Evolutionary conservation across 2,888 invertebrate species (phyloP), one percentile per base, ranked within the genome.

Genomic region (Acrobasis repandana): DNA sequence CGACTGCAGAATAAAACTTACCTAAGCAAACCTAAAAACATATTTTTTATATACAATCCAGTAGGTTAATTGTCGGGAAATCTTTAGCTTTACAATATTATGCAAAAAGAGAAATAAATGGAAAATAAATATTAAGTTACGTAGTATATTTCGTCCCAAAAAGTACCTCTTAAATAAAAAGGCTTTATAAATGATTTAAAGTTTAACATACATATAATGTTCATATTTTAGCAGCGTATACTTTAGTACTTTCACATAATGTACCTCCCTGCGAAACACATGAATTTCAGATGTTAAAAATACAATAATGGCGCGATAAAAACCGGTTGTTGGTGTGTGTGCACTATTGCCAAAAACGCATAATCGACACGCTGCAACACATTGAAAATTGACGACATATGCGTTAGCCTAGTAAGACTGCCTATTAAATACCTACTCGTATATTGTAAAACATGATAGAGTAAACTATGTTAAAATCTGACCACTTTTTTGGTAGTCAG

Each of bases 261-360:
- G 54, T 54, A 36, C 9, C 18, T 38, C 18, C 16, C 54, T 2
- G 18, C 15, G 38, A 54, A 54, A 38, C 43, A 54, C 18, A 54
- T 54, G 38, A 38, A 54, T 54, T 38, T 54, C 54, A 14, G 54
- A 11, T 38, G 18, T 54, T 54, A 54, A 54, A 54, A 54, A 38
- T 49, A 58, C 49, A 58, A 49, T 58, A 34, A 58, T 58, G 36
- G 58, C 61, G 56, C 47, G 33, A 61, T 49, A 49, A 60, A 56
- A 48, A 47, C 61, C 43, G 56, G 58, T 36, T 56, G 46, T 20
- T 5, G 70, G 52, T 70, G 68, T 66, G 67, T 77, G 79, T 82
- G 76, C 84, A 76, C 81, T 82, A 84, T 88, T 84, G 82, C 83
- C 86, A 79, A 87, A 88, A 86, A 83, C 85, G 80, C 83, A 82